phyloP scores from a whole-genome alignment of 2,113 vertebrate genomes.

The Phaethornis superciliosus region DNA sequence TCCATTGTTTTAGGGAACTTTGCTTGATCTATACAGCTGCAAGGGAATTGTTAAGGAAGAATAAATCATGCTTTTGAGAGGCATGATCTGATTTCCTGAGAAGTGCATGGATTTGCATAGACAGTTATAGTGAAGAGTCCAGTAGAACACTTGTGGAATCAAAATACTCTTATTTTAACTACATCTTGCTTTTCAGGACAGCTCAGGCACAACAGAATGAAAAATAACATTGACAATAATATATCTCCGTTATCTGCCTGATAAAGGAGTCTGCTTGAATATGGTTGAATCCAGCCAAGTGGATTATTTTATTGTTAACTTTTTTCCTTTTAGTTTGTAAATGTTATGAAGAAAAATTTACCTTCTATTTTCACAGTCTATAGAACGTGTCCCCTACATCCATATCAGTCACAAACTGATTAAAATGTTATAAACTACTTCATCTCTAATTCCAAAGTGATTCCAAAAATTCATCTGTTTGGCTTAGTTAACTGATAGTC shows the following conservation, averaged over 20 bases:
- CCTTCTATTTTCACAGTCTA: fast-evolving
- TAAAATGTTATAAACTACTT: not conserved
- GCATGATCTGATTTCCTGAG: not conserved
- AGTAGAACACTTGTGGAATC: not conserved
- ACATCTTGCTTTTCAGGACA: not conserved
- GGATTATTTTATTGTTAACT: not conserved
- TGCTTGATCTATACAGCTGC: not conserved
- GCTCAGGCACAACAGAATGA: not conserved
- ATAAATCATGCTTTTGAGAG: not conserved
- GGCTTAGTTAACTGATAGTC: not conserved
- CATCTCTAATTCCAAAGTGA: not conserved
- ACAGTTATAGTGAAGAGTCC: not conserved
- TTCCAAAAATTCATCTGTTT: not conserved
- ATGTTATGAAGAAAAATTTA: not conserved
- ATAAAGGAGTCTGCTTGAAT: not conserved
- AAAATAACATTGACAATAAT: not conserved
- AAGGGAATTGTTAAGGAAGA: not conserved
- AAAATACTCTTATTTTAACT: not conserved
- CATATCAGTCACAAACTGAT: not conserved
- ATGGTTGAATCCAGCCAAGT: not conserved
- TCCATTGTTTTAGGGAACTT: not conserved
- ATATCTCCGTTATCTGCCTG: not conserved
- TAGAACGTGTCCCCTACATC: not conserved
- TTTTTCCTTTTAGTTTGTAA: not conserved
- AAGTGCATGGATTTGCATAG: not conserved